phyloP scores from a whole-genome alignment of 1,140 invertebrate genomes.

The Cyrtorhinus lividipennis region DNA sequence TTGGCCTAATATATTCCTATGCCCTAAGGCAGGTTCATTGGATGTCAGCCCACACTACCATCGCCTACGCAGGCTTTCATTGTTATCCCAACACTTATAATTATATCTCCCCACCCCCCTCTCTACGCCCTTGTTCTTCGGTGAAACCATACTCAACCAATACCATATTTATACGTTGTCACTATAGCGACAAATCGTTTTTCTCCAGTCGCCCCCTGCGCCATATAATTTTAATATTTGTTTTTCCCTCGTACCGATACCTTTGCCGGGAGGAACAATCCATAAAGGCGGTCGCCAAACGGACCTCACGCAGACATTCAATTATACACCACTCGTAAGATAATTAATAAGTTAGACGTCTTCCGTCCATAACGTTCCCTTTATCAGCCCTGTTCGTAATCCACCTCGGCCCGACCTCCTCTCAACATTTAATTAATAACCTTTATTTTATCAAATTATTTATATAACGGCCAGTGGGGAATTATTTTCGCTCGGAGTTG shows the following conservation, averaged over 20 bases:
- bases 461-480: no score
- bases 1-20: not conserved
- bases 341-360: not conserved
- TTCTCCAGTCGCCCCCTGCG: not conserved
- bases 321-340: not conserved
- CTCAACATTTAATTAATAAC: not conserved
- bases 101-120: not conserved
- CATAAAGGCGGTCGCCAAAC: conserved; percentile 5
- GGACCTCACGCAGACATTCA: conserved; percentile 8
- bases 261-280: not conserved
- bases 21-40: not conserved
- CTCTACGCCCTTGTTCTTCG: not conserved
- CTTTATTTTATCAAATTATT: no score
- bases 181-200: conserved; percentile 6
- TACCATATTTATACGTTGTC: conserved; percentile 8
- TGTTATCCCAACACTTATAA: conserved; percentile 10
- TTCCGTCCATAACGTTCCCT: not conserved
- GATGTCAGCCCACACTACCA: not conserved
- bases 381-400: not conserved
- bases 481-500: no score
- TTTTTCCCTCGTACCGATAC: not conserved
- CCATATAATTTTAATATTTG: conserved; percentile 3
- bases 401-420: not conserved
- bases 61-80: conserved; percentile 2
- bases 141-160: not conserved